Conservation (phyloP, 1,140 invertebrate genomes). For the Psix sp. region DNA sequence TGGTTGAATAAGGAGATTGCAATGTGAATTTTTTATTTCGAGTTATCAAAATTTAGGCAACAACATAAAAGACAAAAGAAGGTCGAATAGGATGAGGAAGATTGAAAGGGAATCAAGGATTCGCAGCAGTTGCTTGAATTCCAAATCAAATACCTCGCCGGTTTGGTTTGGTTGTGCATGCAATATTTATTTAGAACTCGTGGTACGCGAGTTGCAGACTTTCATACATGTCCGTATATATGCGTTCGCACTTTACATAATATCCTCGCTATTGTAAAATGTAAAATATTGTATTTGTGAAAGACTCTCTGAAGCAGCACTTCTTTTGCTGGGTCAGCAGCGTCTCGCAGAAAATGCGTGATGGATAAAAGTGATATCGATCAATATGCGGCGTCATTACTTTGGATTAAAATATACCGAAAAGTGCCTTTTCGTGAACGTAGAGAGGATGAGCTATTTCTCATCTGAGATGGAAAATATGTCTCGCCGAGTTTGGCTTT, state of each 20-base stretch:
- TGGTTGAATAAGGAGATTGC: no score
- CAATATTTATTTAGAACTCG: constrained; percentile 56
- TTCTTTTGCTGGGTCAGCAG: constrained; percentile 57
- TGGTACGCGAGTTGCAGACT: constrained; percentile 47
- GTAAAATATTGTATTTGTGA: constrained; percentile 67
- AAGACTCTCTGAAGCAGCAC: constrained; percentile 65
- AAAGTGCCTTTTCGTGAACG: neutral
- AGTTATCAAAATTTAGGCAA: constrained; percentile 24
- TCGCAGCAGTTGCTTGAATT: constrained; percentile 51
- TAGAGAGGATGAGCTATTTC: no score
- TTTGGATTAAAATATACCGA: neutral
- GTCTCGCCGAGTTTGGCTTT: no score
- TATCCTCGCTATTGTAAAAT: constrained; percentile 74
- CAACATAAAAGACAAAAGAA: constrained; percentile 22
- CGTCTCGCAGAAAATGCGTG: constrained; percentile 15
- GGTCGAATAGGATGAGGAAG: constrained; percentile 11
- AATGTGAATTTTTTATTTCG: no score
- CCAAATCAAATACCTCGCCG: constrained; percentile 48
- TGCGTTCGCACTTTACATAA: constrained; percentile 69
- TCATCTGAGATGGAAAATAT: no score
- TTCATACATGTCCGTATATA: constrained; percentile 39
- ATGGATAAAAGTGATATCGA: constrained; percentile 44
- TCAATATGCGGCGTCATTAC: constrained; percentile 28
- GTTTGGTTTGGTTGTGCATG: constrained; percentile 46
- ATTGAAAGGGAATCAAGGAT: constrained; percentile 50